Evolutionary conservation across 2,113 vertebrate genomes (phyloP).

Genomic region (Prionailurus bengalensis): DNA sequence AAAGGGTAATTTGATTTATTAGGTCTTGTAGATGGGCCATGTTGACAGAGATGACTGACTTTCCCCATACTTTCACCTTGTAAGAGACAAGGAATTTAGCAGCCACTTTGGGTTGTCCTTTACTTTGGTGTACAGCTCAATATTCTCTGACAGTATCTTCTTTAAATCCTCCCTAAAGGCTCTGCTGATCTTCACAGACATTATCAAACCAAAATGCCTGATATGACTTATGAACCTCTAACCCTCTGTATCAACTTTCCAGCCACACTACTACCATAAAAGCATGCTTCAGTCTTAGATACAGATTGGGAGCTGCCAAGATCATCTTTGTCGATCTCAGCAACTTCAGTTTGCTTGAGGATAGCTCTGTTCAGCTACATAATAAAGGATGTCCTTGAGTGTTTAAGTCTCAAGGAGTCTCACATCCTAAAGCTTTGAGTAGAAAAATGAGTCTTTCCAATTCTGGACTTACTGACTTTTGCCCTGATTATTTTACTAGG

Average conservation of each 20-base stretch:
- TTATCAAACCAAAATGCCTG: not conserved
- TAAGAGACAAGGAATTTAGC: not conserved
- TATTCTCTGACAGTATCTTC: not conserved
- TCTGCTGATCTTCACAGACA: not conserved
- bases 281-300: not conserved
- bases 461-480: not conserved
- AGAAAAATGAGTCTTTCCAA: not conserved
- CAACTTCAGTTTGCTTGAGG: not conserved
- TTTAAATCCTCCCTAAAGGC: not conserved
- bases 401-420: not conserved
- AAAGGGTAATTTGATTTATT: constrained; percentile 11
- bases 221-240: not conserved
- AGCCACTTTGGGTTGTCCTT: not conserved
- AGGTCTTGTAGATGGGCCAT: not conserved
- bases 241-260: not conserved
- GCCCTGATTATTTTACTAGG: not conserved
- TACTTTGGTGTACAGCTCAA: not conserved
- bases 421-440: not conserved
- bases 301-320: not conserved
- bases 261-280: not conserved
- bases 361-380: not conserved
- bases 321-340: not conserved
- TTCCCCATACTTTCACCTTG: not conserved
- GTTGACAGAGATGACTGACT: not conserved
- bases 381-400: not conserved